Evolutionary conservation across 2,797 vertebrate genomes (phyloP), one percentile per base, ranked within the genome.

Genomic region (Periparus ater): DNA sequence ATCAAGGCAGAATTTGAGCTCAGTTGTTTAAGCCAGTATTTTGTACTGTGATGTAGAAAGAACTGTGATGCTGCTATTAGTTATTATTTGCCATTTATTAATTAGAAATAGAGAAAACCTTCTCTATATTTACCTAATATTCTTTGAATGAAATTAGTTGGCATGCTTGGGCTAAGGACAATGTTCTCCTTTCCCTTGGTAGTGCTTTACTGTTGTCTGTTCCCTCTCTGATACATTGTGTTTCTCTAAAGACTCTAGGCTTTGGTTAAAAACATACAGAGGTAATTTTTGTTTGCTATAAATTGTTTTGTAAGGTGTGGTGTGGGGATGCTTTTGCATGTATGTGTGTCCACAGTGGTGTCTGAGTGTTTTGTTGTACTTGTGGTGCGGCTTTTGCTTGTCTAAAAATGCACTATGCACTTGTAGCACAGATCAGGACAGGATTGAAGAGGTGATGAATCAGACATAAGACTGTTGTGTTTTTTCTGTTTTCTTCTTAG

Each of bases 311-410:
- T 48, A 16, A 57, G 32, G 34, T 63, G 57, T 80, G 26, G 8
- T 1, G 0, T 76, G 25, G 11, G 18, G 5, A 1, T 79, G 9
- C 26, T 77, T 87, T 62, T 55, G 26, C 16, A 3, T 3, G 3
- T 57, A 14, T 73, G 8, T 34, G 6, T 51, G 34, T 50, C 55
- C 7, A 6, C 25, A 13, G 11, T 62, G n/a, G 22, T 22, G 3
- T 50, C 12, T 40, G 40, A 36, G n/a, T 9, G 1, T 13, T 85
- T 72, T 53, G 18, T 29, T 76, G n/a, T 25, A 22, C 4, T 47
- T 76, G 10, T 34, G 18, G 26, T 10, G 18, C 67, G 55, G 10
- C 55, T 79, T 84, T 88, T 44, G 9, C 42, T 77, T 80, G 14
- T n/a, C 44, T 88, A 21, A 77, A 86, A 53, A 47, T 63, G 67